Conservation (phyloP, 2,113 vertebrate genomes). For the cattle (Bos taurus) region DNA sequence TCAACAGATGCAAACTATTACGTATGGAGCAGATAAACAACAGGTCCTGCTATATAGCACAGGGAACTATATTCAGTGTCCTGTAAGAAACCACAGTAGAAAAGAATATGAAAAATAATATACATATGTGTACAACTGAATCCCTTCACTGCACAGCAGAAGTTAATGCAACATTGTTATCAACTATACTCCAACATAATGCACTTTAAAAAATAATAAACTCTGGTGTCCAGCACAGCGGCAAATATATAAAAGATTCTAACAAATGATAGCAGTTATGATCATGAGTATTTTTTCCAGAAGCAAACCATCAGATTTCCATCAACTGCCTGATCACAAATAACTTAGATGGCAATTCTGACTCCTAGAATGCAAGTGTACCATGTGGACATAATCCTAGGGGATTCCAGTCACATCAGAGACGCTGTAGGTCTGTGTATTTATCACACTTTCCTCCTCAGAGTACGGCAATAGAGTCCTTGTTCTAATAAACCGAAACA, state of each 20-base stretch:
- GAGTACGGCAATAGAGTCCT: neutral
- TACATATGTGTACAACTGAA: neutral
- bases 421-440: neutral
- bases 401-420: no score
- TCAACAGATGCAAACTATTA: neutral
- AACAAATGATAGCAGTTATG: neutral
- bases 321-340: neutral
- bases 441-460: neutral
- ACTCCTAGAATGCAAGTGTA: neutral
- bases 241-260: neutral
- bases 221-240: neutral
- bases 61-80: neutral
- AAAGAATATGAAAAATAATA: neutral
- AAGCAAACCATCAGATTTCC: neutral
- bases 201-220: neutral
- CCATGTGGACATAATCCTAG: neutral
- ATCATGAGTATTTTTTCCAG: neutral
- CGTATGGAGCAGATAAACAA: neutral
- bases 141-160: neutral
- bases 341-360: neutral
- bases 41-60: neutral
- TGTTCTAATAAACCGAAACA: neutral
- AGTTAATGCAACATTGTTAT: neutral
- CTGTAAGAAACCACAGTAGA: no score
- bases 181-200: neutral